Base-by-base conservation (phyloP, 2,113 vertebrate species). In the Cyanoliseus patagonus region DNA sequence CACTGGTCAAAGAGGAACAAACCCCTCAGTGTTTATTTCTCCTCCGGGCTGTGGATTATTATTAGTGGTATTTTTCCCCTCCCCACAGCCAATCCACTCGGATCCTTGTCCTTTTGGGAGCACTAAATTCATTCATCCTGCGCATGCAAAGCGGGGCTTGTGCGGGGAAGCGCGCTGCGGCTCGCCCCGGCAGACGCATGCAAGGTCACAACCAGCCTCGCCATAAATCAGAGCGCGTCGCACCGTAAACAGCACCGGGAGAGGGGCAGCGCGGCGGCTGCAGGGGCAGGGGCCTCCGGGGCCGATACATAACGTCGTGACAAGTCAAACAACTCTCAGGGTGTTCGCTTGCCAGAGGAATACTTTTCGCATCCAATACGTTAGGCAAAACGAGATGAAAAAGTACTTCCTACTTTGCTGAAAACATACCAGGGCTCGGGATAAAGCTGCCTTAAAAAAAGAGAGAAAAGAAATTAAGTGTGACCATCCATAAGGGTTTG, bases 171-270 rank as follows among this genome's bases (percentile, higher is more conserved):
- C 67, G 63, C 39, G 76, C 73, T 7, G 78, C 10, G 42, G 88
- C 37, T 95, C 3, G 27, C 90, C 59, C n/a, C 1, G 35, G 79
- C 86, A 91, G 97, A 49, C 55, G 10, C 73, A 91, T 55, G 95
- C 96, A 97, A 97, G 97, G 97, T 97, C 97, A 95, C 94, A 91
- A 35, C 25, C 94, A 97, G 94, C 95, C 83, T 53, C 6, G 19
- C 84, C 84, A 72, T 97, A 95, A 97, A 97, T 97, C 88, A 95
- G 23, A 0, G 47, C 3, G 11, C 35, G 85, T 83, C 94, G 94
- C 88, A 37, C 59, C 11, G 27, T 72, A 77, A 96, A 92, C 92
- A 93, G 96, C 88, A 90, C 91, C 90, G 92, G 88, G 91, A 92
- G 76, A 92, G 90, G 86, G 93, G 91, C 85, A 97, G 92, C 63